Evolutionary conservation across 53 echinoderm and acorn worm genomes (phyloP).

Genomic region (Astropecten irregularis): DNA sequence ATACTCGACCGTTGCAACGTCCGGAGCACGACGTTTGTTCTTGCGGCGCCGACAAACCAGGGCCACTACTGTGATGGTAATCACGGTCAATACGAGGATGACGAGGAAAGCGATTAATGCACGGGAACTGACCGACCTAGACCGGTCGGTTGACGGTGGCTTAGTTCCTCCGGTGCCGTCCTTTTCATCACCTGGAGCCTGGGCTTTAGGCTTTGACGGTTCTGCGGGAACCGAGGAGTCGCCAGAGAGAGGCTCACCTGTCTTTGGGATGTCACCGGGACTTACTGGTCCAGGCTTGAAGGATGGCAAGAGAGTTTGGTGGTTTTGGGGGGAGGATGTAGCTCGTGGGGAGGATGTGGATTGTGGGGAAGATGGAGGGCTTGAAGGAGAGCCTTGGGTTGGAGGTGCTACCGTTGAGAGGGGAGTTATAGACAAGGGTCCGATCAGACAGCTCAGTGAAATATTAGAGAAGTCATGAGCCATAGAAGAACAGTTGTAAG

Average conservation of each 20-base stretch:
- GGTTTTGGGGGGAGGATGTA: not conserved
- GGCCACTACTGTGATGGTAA: not conserved
- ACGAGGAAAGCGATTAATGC: not conserved
- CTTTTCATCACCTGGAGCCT: not conserved
- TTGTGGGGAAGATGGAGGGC: not conserved
- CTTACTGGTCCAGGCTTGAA: too few species aligned
- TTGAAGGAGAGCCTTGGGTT: too few species aligned
- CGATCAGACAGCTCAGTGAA: not conserved
- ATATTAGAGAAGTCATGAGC: not conserved
- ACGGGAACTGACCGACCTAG: not conserved
- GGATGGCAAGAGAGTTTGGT: too few species aligned
- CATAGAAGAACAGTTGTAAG: not conserved
- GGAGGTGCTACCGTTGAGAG: too few species aligned
- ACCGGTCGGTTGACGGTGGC: not conserved
- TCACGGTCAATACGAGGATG: not conserved
- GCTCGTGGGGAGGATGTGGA: not conserved
- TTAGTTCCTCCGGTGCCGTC: not conserved
- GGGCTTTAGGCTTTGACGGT: not conserved
- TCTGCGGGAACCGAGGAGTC: not conserved
- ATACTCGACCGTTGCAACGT: not conserved
- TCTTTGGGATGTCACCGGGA: too few species aligned
- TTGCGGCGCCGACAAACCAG: not conserved
- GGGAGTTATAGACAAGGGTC: not conserved
- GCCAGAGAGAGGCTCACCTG: not conserved
- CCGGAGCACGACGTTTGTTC: not conserved